These are phyloP conservation scores for Halictus ligatus DNA, from an alignment of 2,888 invertebrate species.

Conservation along the genomic window DNA sequence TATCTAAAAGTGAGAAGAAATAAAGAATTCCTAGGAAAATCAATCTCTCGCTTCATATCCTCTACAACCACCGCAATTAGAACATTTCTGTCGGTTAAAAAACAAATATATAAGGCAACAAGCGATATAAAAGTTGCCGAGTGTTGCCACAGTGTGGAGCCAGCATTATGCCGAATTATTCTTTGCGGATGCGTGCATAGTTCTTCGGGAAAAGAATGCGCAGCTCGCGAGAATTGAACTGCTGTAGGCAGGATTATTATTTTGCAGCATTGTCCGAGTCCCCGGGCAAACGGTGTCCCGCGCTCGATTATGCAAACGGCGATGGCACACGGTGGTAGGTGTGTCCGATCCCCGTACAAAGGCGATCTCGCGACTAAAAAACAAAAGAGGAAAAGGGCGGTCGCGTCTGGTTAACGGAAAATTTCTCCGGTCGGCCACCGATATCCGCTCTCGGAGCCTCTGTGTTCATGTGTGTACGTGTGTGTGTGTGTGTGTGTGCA, in stretches of 20 bases:
- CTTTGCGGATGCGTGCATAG: no score
- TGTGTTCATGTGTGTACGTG: no score
- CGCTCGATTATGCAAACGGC: conserved; percentile 15
- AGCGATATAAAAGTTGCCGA: no score
- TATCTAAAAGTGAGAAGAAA: no score
- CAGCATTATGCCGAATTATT: no score
- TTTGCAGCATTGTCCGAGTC: neutral
- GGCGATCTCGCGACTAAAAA: neutral
- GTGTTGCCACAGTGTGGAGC: no score
- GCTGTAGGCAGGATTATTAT: conserved; percentile 6
- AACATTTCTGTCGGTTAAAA: neutral
- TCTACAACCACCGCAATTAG: no score
- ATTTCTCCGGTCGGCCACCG: conserved; percentile 34
- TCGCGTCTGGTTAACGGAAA: conserved; percentile 51
- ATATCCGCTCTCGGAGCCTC: neutral
- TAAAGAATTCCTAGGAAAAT: neutral
- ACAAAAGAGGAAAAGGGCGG: neutral
- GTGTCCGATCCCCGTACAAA: neutral
- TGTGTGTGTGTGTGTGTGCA: neutral
- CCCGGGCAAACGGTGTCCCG: neutral
- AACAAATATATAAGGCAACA: no score
- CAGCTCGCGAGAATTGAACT: no score
- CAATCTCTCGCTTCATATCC: no score
- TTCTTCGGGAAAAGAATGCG: neutral
- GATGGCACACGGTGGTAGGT: neutral